Base-by-base conservation (phyloP, 2,113 vertebrate genomes). In the Coregonus clupeaformis region DNA sequence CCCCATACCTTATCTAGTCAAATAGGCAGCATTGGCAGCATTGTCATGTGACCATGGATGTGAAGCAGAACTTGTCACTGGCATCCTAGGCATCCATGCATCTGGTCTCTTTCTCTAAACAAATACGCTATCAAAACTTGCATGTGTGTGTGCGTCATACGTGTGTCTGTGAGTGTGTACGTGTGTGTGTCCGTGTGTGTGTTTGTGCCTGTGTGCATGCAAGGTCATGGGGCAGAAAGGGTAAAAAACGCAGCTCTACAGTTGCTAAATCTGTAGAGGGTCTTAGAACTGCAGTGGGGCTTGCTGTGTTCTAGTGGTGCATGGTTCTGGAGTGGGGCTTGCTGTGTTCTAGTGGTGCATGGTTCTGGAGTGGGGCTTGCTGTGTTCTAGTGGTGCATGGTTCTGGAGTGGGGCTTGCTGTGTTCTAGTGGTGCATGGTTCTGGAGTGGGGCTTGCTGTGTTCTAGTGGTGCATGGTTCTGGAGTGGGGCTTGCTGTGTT, bases 41-140 rank as follows among this genome's bases (percentile, higher is more conserved):
- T 67, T 27, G 18, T 16, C 14, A 32, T 14, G 16, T 67, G 65
- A 20, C 65, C 14, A 32, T 67, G 24, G 27, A 67, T 32, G 64
- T 36, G 30, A 67, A 67, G 18, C 29, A 36, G 29, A 66, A 27
- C 29, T 67, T 47, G 12, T 29, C 25, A 64, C 9, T 36, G 18
- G 30, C 30, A 36, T n/a, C n/a, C n/a, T n/a, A n/a, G n/a, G n/a
- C n/a, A n/a, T n/a, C n/a, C n/a, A n/a, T n/a, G n/a, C n/a, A n/a
- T 82, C 86, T 86, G 85, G 81, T 83, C 82, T 86, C 77, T 86
- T 87, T 87, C 84, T 79, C 57, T 1, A 68, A 79, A 42, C 78
- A 84, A 91, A 84, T 73, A 82, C 85, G 89, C 88, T 90, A 91
- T 91, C 89, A 90, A 90, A 91, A 80, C 67, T 71, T 85, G 81